These are phyloP conservation scores for Hylaeus anthracinus DNA, from an alignment of 1,140 invertebrate species.

Conservation along the genomic window DNA sequence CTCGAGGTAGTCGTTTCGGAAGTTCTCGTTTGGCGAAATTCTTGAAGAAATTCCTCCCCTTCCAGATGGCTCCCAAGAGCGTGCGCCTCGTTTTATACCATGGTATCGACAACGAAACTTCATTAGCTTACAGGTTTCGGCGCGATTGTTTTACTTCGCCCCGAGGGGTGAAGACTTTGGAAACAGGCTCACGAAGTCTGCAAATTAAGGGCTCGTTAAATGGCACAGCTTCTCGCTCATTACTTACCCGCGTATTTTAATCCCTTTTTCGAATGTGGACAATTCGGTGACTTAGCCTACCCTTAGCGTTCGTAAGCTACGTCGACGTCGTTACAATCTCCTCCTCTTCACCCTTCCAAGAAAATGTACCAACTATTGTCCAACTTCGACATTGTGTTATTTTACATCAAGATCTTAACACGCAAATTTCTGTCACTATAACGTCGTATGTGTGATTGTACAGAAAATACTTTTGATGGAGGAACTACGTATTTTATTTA, in stretches of 20 bases:
- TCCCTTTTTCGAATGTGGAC: constrained; percentile 10
- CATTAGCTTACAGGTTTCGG: constrained; percentile 15
- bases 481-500: no score
- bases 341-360: background rate
- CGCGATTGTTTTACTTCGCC: constrained; percentile 16
- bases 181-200: constrained; percentile 1
- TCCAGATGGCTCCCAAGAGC: background rate
- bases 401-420: no score
- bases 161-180: background rate
- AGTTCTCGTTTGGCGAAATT: background rate
- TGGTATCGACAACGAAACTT: constrained; percentile 39
- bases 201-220: constrained; percentile 45
- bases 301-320: background rate
- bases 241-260: constrained; percentile 27
- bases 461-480: no score
- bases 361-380: constrained; percentile 8
- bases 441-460: background rate
- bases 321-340: background rate
- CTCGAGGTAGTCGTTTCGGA: background rate
- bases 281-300: constrained; percentile 4
- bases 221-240: constrained; percentile 24
- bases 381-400: background rate
- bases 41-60: background rate
- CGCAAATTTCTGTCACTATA: background rate
- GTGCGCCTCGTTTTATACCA: background rate